Percentiles rank a stretch among this genome's conserved stretches.
phyloP scores from a whole-genome alignment of 2,888 invertebrate genomes.

The Drosophila meridiana region DNA sequence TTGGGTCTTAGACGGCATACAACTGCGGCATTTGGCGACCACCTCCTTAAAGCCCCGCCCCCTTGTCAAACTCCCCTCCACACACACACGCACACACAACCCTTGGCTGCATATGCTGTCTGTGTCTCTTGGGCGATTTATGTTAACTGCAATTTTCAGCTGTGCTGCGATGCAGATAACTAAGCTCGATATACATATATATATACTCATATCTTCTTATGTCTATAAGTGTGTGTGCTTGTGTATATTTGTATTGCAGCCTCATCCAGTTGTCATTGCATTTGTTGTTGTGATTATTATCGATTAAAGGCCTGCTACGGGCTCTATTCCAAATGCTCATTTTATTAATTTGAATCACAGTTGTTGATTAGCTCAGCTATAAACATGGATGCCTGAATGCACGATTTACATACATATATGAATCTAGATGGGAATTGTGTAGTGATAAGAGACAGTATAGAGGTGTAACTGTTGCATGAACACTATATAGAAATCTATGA shows the following conservation, averaged over 20 bases:
- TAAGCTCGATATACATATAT: constrained; percentile 5
- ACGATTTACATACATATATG: not conserved
- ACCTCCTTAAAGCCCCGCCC: constrained; percentile 3
- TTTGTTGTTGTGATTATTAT: constrained; percentile 46
- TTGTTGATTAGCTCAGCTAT: constrained; percentile 44
- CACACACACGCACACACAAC: not conserved
- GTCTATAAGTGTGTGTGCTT: not conserved
- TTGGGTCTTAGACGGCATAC: constrained; percentile 40
- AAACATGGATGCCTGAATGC: not conserved
- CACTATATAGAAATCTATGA: not conserved
- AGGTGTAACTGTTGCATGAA: not conserved
- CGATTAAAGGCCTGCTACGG: constrained; percentile 38
- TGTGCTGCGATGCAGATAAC: constrained; percentile 24
- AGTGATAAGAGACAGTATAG: not conserved
- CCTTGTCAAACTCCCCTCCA: not conserved
- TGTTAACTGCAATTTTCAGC: constrained; percentile 67
- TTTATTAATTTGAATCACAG: constrained; percentile 52
- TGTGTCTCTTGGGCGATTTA: constrained; percentile 49
- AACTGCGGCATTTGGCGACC: constrained; percentile 53
- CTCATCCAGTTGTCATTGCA: constrained; percentile 36
- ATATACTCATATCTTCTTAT: not conserved
- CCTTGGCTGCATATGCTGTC: constrained; percentile 29
- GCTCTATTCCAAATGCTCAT: constrained; percentile 3
- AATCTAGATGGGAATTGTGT: not conserved
- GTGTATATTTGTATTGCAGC: not conserved